Evolutionary conservation across 92 coral and sea anemone species (phyloP), one percentile per base, ranked within the genome.

Genomic region (Porites cylindrica): DNA sequence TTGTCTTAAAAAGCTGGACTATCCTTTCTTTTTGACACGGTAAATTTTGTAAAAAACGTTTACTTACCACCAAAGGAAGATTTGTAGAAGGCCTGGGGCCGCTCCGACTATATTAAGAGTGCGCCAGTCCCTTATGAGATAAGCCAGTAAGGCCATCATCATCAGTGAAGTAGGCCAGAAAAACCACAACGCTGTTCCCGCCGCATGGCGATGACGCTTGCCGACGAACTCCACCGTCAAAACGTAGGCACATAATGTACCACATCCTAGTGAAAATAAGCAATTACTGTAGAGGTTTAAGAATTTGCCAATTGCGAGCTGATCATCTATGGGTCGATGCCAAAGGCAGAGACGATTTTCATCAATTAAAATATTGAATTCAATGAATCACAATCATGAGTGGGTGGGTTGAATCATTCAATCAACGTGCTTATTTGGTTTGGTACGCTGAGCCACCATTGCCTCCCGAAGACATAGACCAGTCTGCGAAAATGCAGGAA

Each of bases 221-320:
- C 95, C 97, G 1, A 94, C 93, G 74, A 77, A 94, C 70, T 94
- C 97, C 21, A 89, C 83, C 4, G 86, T 80, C 59, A 92, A 66
- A 20, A 92, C 90, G 52, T 88, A 91, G 75, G 86, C 78, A 9
- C 84, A 79, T 21, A 91, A 53, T 11, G 81, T 75, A 13, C 76
- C 84, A 11, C 93, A 75, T 9, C 93, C 93, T 72, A 90, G 13
- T 3, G 61, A 47, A 56, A 56, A 56, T 56, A 56, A 10, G 61
- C 32, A 47, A 47, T 7, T 4, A 67, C 4, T 26, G 72, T 11
- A 19, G 29, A 12, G 43, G 9, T 67, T 38, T 38, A 38, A 38
- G 47, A 38, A 38, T 38, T 38, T 38, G 5, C 47, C 47, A 38
- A 38, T 38, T 4, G 47, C 47, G 47, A 18, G 26, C 38, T 18